Evolutionary conservation across 2,888 invertebrate species (phyloP).

Genomic region (Teleiodes luculella): DNA sequence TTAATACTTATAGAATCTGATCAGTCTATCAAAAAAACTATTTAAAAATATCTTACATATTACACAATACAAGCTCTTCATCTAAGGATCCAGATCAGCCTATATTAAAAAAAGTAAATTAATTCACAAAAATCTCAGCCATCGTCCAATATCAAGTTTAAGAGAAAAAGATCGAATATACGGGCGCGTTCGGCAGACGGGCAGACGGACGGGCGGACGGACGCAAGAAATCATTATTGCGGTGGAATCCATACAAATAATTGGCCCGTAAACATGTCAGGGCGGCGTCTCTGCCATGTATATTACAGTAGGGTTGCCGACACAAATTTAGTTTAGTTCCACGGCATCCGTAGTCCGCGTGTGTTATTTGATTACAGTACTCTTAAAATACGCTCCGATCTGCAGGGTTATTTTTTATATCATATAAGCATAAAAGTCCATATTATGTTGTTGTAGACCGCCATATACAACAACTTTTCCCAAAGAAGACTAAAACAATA

Average conservation of each 20-base stretch:
- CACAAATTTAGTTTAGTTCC: constrained; percentile 11
- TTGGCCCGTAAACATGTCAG: constrained; percentile 79
- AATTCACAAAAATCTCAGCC: constrained; percentile 53
- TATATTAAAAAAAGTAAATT: too few species aligned
- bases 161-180: constrained; percentile 59
- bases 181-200: constrained; percentile 35
- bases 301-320: constrained; percentile 65
- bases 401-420: not conserved
- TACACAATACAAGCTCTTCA: too few species aligned
- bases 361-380: not conserved
- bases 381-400: not conserved
- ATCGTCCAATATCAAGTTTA: constrained; percentile 54
- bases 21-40: too few species aligned
- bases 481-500: too few species aligned
- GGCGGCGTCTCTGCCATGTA: constrained; percentile 76
- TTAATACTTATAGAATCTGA: too few species aligned
- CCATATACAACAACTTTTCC: too few species aligned
- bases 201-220: constrained; percentile 43
- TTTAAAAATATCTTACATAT: too few species aligned
- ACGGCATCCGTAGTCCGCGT: not conserved
- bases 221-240: constrained; percentile 77
- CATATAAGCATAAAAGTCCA: too few species aligned
- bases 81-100: too few species aligned
- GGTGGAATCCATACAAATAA: constrained; percentile 78
- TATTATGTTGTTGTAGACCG: too few species aligned